Conservation (phyloP, 2,888 invertebrate genomes). For the Chydorus sphaericus region DNA sequence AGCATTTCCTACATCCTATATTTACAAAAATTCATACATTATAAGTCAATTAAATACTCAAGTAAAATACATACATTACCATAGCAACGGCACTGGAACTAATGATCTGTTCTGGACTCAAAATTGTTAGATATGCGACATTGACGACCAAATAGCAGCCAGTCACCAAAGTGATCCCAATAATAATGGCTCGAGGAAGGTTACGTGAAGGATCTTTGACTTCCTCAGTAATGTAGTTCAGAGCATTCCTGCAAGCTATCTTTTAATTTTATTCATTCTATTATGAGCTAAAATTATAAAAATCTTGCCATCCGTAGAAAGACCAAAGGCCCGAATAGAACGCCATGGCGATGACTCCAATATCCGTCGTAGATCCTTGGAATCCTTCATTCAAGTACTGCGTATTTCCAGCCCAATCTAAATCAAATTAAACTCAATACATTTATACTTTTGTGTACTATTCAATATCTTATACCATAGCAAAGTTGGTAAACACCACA, state of each 20-base stretch:
- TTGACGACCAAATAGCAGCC: constrained; percentile 68
- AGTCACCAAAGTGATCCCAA: constrained; percentile 68
- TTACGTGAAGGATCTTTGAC: constrained; percentile 87
- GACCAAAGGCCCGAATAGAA: constrained; percentile 93
- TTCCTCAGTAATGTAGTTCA: constrained; percentile 98
- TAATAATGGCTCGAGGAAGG: constrained; percentile 60
- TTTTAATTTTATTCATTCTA: background rate
- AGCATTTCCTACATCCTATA: constrained; percentile 26
- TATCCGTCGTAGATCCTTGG: constrained; percentile 49
- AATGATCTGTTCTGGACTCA: constrained; percentile 52
- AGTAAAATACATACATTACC: constrained; percentile 31
- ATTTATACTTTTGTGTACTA: too few species aligned
- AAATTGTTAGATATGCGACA: constrained; percentile 68
- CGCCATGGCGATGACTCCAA: constrained; percentile 77
- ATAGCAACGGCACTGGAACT: constrained; percentile 71
- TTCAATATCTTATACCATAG: too few species aligned
- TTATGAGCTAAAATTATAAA: too few species aligned
- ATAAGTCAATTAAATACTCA: background rate
- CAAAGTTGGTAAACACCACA: constrained; percentile 5
- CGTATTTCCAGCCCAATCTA: background rate
- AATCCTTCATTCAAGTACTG: constrained; percentile 36
- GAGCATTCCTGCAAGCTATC: constrained; percentile 50
- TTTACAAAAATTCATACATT: background rate
- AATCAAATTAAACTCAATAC: too few species aligned
- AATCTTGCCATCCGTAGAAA: constrained; percentile 74